Conservation (phyloP, 2,797 vertebrate species). For the Bryconaethiops microstoma region DNA sequence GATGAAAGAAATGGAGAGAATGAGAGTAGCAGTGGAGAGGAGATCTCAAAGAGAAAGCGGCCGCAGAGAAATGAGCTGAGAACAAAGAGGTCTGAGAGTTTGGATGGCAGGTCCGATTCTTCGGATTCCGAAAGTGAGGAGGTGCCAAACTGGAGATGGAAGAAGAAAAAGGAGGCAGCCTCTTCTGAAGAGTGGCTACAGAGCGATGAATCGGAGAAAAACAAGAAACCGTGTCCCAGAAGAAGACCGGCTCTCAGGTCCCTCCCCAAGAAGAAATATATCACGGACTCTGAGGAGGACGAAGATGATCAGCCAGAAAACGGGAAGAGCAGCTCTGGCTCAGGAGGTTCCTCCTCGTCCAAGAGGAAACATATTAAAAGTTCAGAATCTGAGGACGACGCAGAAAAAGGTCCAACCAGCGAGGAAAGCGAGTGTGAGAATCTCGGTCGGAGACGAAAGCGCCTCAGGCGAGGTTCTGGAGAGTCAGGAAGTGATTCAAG, state of each 20-base stretch:
- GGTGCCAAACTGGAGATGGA: constrained; percentile 13
- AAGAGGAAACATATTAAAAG: constrained; percentile 75
- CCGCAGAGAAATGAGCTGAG: constrained; percentile 58
- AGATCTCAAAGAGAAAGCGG: constrained; percentile 47
- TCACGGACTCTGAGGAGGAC: constrained; percentile 77
- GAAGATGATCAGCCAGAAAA: constrained; percentile 57
- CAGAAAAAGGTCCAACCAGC: constrained; percentile 42
- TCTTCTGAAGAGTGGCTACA: constrained; percentile 67
- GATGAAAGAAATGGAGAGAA: constrained; percentile 53
- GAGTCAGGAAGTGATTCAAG: constrained; percentile 62
- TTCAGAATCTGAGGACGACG: constrained; percentile 73
- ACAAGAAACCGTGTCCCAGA: constrained; percentile 45
- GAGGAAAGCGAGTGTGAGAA: constrained; percentile 8
- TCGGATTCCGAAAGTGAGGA: constrained; percentile 63
- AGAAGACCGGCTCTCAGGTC: constrained; percentile 65
- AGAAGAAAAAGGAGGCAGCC: constrained; percentile 59
- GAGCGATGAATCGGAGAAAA: constrained; percentile 63
- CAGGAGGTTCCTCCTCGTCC: constrained; percentile 58
- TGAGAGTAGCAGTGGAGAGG: constrained; percentile 7
- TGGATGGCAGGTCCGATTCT: constrained; percentile 11
- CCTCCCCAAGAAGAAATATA: constrained; percentile 79
- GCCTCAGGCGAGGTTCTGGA: constrained; percentile 8
- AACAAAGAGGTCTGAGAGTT: constrained; percentile 26
- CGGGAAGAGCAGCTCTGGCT: constrained; percentile 49
- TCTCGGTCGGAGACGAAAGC: constrained; percentile 9